Base-by-base conservation (phyloP, 2,797 vertebrate genomes). In the Percopsis omiscomaycus region DNA sequence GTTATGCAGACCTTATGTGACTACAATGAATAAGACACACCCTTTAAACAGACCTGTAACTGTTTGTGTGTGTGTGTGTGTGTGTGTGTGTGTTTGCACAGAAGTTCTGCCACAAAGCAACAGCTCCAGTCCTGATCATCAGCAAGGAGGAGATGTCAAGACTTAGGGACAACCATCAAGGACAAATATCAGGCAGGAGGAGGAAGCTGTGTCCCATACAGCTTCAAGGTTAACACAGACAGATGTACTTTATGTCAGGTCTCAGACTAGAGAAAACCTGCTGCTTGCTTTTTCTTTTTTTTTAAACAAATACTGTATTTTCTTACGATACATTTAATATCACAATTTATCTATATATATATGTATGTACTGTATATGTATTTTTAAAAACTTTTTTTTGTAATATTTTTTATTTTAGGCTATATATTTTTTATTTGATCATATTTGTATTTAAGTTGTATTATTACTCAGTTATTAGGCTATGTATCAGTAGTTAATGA, bases 41-140 rank as follows among this genome's bases (percentile, higher is more conserved):
- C 81, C 90, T 89, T 91, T 91, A 92, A 92, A 91, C 85, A 88
- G 65, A 78, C 74, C 83, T 81, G 73, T 90, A 90, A 90, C 89
- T 91, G 86, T 89, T 91, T 90, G 86, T 85, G 83, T 85, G 32
- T 9, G 32, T 37, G 32, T 37, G 32, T 32, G 30, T 91, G 86
- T 89, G 91, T 90, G 86, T 85, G 83, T 85, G 32, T 87, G 81
- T 89, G 84, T 92, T 91, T 88, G 76, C 73, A 85, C 88, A 92
- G 88, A 86, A 86, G 85, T 85, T 84, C 64, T 70, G 81, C 70
- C 68, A 79, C 84, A 91, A 91, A 91, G 84, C 90, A 89, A 84
- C 67, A 65, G 82, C 90, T 81, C 83, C 88, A 87, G 89, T 90
- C 88, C 86, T 85, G 84, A 84, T 83, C 83, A 85, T 86, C 87